Base-by-base conservation (phyloP, 2,113 vertebrate species). In the Tyto alba region DNA sequence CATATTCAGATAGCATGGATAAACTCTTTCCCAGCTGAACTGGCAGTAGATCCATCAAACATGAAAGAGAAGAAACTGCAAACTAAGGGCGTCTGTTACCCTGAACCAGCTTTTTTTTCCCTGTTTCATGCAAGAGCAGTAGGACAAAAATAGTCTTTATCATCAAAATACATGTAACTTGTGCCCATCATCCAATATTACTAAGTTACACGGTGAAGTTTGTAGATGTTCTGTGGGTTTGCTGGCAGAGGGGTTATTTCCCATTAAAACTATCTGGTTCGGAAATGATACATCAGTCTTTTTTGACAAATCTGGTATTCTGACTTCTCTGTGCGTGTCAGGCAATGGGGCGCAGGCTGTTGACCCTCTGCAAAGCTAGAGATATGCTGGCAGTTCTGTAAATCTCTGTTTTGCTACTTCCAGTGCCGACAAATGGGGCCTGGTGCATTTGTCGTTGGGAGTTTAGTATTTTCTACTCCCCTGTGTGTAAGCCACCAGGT, bases 1-100 rank as follows among this genome's bases (percentile, higher is more conserved):
- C 74, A 16, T 88, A 88, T 93, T 95, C 40, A 4, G 92, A 69
- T 23, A 78, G 66, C 6, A 1, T 56, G 86, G 68, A 45, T 81
- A 93, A 95, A 92, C 89, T 87, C 92, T 95, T 95, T 92, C 83
- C 89, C 45, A 88, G 64, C 63, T 80, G 71, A 90, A 69, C 74
- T 79, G 89, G 62, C 87, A 96, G 73, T 45, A 91, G 80, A 97
- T 97, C 84, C 71, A 91, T 96, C 92, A 96, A 92, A 96, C 89
- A 95, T 96, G 84, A 95, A 97, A 96, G 91, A 94, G 56, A 62
- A 94, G 77, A 95, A 96, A 91, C 77, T 96, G 91, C 91, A 95
- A 76, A 63, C 91, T 96, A 95, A 88, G 90, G 74, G 66, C 2
- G 3, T 79, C 80, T 93, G 73, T 73, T 89, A 89, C 89, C 62